Base-by-base conservation (phyloP, 1,140 invertebrate species). In the Cecropterus lyciades region DNA sequence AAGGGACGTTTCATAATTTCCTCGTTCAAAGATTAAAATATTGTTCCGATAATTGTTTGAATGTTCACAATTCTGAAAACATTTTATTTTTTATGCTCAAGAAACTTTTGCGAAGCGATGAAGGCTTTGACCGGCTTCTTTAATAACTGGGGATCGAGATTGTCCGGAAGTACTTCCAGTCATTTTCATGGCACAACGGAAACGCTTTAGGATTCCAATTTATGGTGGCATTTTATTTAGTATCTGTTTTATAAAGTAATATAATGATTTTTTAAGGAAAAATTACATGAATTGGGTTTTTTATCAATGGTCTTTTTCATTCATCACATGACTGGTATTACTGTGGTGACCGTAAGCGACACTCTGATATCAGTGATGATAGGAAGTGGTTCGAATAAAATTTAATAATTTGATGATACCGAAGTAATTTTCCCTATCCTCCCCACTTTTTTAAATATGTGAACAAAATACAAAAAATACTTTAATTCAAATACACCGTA, bases 121-220 rank as follows among this genome's bases (percentile, higher is more conserved):
- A 43, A 63, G 27, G 20, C 20, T 52, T 63, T 52, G 48, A 2
- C 48, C 16, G 16, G 16, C 40, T 52, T 46, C 37, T 52, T 52
- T 48, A 63, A 52, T 63, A 63, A 52, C 49, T 16, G 16, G 17
- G 20, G 49, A 15, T 63, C 60, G 37, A 43, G 49, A 52, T 63
- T 63, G 46, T 40, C 57, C 57, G 57, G 45, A 63, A 63, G 30
- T 24, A 20, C 37, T 14, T 20, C 17, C 30, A 40, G 46, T 9
- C 30, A 63, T 49, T 63, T 56, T 51, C 57, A 51, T 30, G 59
- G 59, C 14, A 62, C 20, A 9, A 33, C 30, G 30, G 30, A 33
- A 24, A 20, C 27, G 49, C 59, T 30, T 24, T 24, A 13, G 30
- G 27, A 8, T 62, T 62, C 37, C 20, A 62, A 51, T 40, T 51